Conservation (phyloP, 2,113 vertebrate genomes). For the Mastomys natalensis region DNA sequence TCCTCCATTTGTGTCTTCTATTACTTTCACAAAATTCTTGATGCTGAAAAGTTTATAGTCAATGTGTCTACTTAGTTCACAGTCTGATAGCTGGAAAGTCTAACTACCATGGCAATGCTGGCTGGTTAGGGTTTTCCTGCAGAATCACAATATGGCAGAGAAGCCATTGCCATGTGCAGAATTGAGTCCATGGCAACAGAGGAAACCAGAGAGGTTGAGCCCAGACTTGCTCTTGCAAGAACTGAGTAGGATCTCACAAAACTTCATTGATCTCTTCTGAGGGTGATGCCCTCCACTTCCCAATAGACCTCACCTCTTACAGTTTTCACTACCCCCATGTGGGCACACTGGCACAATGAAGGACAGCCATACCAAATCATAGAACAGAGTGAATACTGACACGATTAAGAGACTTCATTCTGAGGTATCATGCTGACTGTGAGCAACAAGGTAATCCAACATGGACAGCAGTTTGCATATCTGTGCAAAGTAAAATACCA, state of each 20-base stretch:
- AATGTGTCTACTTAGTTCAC: background rate
- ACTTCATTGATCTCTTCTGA: background rate
- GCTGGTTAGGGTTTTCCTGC: background rate
- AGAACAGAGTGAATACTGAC: background rate
- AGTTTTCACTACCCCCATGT: background rate
- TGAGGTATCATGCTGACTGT: background rate
- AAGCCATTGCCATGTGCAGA: background rate
- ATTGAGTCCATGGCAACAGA: background rate
- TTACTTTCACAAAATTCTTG: background rate
- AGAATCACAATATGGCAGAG: background rate
- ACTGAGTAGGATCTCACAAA: background rate
- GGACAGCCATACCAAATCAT: background rate
- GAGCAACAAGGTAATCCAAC: background rate
- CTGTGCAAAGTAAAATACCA: background rate
- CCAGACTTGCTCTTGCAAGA: background rate
- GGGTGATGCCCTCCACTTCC: background rate
- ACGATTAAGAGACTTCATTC: background rate
- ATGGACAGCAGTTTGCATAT: background rate
- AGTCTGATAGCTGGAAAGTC: background rate
- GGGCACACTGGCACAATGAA: background rate
- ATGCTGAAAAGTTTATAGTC: background rate
- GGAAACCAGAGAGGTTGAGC: background rate
- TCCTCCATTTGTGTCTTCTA: background rate
- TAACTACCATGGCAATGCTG: background rate
- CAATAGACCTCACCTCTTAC: background rate